These are phyloP conservation scores for Pomatostomus ruficeps DNA, from an alignment of 2,113 vertebrate genomes.

Conservation along the genomic window DNA sequence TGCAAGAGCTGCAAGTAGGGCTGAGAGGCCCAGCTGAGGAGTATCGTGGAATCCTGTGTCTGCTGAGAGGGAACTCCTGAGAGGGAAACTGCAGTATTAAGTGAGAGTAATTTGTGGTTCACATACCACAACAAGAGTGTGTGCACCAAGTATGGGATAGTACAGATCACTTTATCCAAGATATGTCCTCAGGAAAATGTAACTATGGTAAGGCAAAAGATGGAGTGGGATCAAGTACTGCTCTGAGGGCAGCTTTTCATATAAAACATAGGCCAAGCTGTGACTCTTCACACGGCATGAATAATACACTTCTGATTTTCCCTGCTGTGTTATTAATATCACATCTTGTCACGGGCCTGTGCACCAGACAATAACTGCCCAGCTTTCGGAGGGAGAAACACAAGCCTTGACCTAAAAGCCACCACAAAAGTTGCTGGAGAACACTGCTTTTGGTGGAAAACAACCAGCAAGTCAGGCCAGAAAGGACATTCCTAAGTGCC, in stretches of 20 bases:
- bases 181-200: not conserved
- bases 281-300: not conserved
- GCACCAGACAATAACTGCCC: not conserved
- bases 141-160: not conserved
- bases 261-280: not conserved
- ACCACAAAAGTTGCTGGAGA: not conserved
- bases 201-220: not conserved
- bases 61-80: not conserved
- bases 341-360: not conserved
- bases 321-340: not conserved
- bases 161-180: not conserved
- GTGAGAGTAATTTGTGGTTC: not conserved
- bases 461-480: not conserved
- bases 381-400: not conserved
- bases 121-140: not conserved
- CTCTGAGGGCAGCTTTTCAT: not conserved
- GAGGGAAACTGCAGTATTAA: not conserved
- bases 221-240: not conserved
- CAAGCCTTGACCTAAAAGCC: not conserved
- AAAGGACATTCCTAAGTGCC: not conserved
- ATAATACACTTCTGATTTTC: not conserved
- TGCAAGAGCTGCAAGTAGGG: not conserved
- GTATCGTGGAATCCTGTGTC: not conserved
- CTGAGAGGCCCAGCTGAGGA: not conserved
- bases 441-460: not conserved